phyloP scores from a whole-genome alignment of 2,113 vertebrate genomes.

The Oryzias woworae region DNA sequence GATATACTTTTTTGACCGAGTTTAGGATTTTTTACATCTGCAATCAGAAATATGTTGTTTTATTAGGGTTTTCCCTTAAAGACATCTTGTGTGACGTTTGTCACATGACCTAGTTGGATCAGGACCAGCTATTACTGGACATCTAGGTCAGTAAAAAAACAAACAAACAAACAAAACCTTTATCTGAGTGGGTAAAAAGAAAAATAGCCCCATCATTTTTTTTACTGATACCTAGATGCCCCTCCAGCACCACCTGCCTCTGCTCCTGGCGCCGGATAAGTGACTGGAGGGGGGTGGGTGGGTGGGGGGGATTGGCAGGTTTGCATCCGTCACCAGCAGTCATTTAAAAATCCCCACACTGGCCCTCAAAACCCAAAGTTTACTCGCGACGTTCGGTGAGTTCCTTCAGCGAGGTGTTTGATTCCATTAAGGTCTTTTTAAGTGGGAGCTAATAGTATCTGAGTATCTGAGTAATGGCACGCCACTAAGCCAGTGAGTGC shows the following conservation, averaged over 20 bases:
- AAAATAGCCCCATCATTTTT: slow-evolving; percentile 19
- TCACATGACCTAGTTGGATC: no score
- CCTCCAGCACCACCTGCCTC: slow-evolving; percentile 56
- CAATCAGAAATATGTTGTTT: no score
- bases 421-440: slow-evolving; percentile 58
- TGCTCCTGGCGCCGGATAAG: slow-evolving; percentile 48
- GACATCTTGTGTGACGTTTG: no score
- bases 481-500: slow-evolving; percentile 49
- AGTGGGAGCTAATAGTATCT: slow-evolving; percentile 47
- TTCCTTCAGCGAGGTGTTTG: slow-evolving; percentile 45
- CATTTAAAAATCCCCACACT: slow-evolving; percentile 16
- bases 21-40: no score
- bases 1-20: no score
- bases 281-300: slow-evolving; percentile 39
- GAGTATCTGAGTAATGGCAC: slow-evolving; percentile 50
- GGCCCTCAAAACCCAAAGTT: slow-evolving; percentile 32
- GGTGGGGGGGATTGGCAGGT: slow-evolving; percentile 10
- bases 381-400: slow-evolving; percentile 33
- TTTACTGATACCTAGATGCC: slow-evolving; percentile 18
- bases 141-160: no score
- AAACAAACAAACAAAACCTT: no score
- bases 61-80: no score
- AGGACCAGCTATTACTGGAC: no score
- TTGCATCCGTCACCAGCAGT: slow-evolving; percentile 47
- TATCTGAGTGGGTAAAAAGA: no score